These are phyloP conservation scores for Rotaria socialis DNA, from an alignment of 2,888 invertebrate species.

Conservation along the genomic window DNA sequence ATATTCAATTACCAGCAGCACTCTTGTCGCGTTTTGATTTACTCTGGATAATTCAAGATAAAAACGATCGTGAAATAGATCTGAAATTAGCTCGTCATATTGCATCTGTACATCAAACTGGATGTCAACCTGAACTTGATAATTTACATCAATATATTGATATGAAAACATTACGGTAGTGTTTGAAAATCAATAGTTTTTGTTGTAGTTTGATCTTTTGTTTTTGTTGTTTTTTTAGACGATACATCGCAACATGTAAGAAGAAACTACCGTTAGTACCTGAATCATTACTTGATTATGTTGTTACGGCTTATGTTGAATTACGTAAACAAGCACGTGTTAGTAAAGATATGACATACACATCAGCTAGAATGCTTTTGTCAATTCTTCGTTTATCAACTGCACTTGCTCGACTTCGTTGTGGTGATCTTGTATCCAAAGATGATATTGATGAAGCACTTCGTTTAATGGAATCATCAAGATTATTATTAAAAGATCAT, in stretches of 20 bases:
- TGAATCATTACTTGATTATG: constrained; percentile 76
- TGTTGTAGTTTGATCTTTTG: too few species aligned
- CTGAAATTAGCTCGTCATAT: constrained; percentile 86
- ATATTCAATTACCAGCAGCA: constrained; percentile 94
- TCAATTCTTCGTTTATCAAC: constrained; percentile 86
- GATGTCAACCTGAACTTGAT: constrained; percentile 72
- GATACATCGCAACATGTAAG: constrained; percentile 48
- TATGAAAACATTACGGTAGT: constrained; percentile 77
- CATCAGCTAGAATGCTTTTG: constrained; percentile 88
- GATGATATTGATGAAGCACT: constrained; percentile 93
- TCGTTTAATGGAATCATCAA: constrained; percentile 89
- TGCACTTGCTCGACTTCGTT: constrained; percentile 71
- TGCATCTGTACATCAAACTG: constrained; percentile 89
- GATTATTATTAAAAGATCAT: constrained; percentile 71
- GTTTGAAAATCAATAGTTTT: not conserved
- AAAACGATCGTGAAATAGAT: constrained; percentile 68
- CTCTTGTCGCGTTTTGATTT: constrained; percentile 89
- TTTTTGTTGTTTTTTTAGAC: constrained; percentile 51
- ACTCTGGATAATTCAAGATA: constrained; percentile 86
- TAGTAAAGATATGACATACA: constrained; percentile 73
- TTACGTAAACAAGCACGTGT: constrained; percentile 77
- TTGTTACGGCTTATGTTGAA: constrained; percentile 70
- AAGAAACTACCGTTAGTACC: constrained; percentile 80
- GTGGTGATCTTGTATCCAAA: constrained; percentile 81
- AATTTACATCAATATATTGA: constrained; percentile 63